These are phyloP conservation scores for Equus quagga DNA, from an alignment of 2,113 vertebrate species.

Conservation along the genomic window DNA sequence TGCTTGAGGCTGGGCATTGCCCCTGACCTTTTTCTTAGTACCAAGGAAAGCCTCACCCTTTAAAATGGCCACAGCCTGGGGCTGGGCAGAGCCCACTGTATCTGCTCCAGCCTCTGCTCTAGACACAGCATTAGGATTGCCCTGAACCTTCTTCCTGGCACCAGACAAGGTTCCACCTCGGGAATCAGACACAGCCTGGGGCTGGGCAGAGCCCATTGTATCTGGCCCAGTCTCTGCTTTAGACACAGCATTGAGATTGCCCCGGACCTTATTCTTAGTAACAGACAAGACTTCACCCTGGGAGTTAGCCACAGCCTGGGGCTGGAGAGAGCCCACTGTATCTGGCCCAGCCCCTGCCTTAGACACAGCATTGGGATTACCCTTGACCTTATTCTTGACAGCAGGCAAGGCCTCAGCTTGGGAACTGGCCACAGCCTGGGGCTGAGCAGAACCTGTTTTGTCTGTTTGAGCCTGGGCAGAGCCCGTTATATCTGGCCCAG, in stretches of 20 bases:
- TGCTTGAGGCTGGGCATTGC: not conserved
- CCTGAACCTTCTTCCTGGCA: not conserved
- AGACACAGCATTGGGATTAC: not conserved
- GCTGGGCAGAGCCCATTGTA: not conserved
- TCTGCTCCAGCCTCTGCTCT: not conserved
- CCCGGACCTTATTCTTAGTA: not conserved
- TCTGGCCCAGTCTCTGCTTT: not conserved
- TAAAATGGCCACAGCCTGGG: not conserved
- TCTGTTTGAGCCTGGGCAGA: not conserved
- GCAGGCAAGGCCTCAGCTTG: not conserved
- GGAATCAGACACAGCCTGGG: not conserved
- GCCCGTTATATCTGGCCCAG: not conserved
- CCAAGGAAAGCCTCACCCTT: not conserved
- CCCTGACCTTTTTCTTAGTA: not conserved
- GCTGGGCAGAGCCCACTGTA: not conserved
- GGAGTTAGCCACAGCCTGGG: not conserved
- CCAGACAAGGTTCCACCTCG: not conserved
- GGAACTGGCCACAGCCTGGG: not conserved
- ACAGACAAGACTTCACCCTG: not conserved
- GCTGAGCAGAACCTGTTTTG: not conserved
- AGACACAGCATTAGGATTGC: not conserved
- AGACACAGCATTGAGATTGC: not conserved
- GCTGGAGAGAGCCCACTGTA: not conserved
- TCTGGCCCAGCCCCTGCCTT: not conserved
- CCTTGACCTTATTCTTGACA: not conserved